Evolutionary conservation across 1,140 invertebrate species (phyloP), one percentile per base, ranked within the genome.

Genomic region (Bombyx mori): DNA sequence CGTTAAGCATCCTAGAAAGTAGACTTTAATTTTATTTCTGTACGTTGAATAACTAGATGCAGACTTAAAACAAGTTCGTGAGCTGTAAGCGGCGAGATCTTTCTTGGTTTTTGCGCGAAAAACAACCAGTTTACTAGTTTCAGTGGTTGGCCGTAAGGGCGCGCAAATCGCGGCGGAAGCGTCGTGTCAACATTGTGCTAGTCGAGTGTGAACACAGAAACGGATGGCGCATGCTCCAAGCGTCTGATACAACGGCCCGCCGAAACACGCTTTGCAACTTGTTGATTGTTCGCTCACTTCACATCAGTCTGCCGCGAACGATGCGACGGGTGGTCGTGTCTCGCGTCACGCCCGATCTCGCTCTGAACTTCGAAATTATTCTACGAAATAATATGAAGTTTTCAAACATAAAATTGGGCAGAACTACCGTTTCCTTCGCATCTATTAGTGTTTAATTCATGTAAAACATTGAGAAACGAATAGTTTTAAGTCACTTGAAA

Each of bases 231-330:
- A 84, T 84, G 83, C 79, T 80, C 80, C 66, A 70, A 56, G 62
- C 68, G 67, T 18, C 12, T 18, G 12, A 18, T 18, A 18, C 12
- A 18, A 71, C 66, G 70, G 75, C 70, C 73, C 74, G 79, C 74
- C 75, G 77, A 73, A 71, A 71, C 66, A 71, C 60, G 73, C 61
- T 73, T 65, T 72, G 73, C 79, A 77, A 85, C 82, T 87, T 87
- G 82, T 85, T 85, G 84, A 87, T 81, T 82, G 80, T 83, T 82
- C 79, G 68, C 82, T 85, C 83, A 83, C 82, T 84, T 84, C 83
- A 82, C 63, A 71, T 62, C 69, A 84, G 83, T 84, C 71, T 71
- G 73, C 65, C 80, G 82, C 80, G 77, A 82, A 80, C 80, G 82
- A 82, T 86, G 80, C 78, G 80, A 62, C 60, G 79, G 66, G 75